These are phyloP conservation scores for Druceiella hillmani DNA, from an alignment of 2,888 invertebrate species.

Conservation along the genomic window DNA sequence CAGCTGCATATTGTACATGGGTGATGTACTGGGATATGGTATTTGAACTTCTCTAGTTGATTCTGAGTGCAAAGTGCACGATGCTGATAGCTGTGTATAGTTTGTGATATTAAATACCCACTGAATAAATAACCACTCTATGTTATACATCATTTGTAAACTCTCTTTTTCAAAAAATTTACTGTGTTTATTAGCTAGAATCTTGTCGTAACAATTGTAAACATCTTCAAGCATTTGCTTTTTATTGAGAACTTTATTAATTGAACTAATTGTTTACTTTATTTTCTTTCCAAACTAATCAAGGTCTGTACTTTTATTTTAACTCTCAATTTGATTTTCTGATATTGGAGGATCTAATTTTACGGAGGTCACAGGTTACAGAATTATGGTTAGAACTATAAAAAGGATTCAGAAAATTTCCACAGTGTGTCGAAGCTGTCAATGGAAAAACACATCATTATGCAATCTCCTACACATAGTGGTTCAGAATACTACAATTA, in stretches of 20 bases:
- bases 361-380: background rate
- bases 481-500: conserved; percentile 28
- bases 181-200: background rate
- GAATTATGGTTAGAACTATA: conserved; percentile 12
- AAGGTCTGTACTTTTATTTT: background rate
- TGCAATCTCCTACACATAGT: conserved; percentile 24
- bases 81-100: background rate
- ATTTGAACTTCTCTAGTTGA: background rate
- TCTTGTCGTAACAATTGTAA: background rate
- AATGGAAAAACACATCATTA: conserved; percentile 27
- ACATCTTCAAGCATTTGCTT: background rate
- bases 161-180: background rate
- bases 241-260: background rate
- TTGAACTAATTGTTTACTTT: background rate
- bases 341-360: background rate
- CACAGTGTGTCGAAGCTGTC: conserved; percentile 25
- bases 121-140: background rate
- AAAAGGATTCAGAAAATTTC: conserved; percentile 14
- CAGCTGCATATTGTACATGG: background rate
- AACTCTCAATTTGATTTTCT: background rate
- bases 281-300: background rate
- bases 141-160: background rate
- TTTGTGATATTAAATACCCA: background rate
- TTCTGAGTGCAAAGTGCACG: background rate
- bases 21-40: background rate